A percentile compares a stretch with the other conserved stretches of the same genome.
phyloP scores from a whole-genome alignment of 2,113 vertebrate genomes.

The Butorides virescens region DNA sequence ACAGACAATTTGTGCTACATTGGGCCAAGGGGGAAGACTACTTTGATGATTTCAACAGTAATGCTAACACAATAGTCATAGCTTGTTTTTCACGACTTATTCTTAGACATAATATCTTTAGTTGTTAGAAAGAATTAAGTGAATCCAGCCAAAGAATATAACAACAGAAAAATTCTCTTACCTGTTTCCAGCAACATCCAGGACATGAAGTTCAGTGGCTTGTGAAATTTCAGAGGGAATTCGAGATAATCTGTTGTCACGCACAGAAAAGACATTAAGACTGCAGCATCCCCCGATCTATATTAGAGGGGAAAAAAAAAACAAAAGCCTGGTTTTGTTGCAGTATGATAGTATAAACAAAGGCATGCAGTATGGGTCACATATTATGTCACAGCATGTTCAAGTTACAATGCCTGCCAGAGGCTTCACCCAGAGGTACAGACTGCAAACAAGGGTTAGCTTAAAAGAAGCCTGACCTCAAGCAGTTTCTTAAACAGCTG shows the following conservation, averaged over 20 bases:
- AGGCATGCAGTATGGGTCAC: background rate
- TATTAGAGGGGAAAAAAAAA: background rate
- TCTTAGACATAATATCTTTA: background rate
- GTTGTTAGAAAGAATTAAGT: background rate
- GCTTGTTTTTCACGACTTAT: background rate
- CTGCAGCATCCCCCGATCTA: slow-evolving; percentile 93
- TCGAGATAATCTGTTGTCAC: slow-evolving; percentile 89
- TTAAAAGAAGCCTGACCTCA: background rate
- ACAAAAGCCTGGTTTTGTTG: background rate
- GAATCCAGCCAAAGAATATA: background rate
- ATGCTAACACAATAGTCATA: background rate
- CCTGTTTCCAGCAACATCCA: slow-evolving; percentile 97
- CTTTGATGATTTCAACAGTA: background rate
- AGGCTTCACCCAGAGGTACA: background rate
- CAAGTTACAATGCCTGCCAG: background rate
- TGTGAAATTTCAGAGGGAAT: slow-evolving; percentile 93
- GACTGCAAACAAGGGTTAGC: background rate
- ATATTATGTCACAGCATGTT: background rate
- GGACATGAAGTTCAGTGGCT: slow-evolving; percentile 91
- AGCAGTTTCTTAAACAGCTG: background rate
- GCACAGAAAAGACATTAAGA: slow-evolving; percentile 93
- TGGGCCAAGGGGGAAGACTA: background rate
- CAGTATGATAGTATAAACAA: background rate
- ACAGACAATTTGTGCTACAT: background rate
- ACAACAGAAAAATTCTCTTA: slow-evolving; percentile 38